A percentile compares a stretch with the other conserved stretches of the same genome.
phyloP scores from a whole-genome alignment of 2,113 vertebrate species.

The Xyliphius kryptos region DNA sequence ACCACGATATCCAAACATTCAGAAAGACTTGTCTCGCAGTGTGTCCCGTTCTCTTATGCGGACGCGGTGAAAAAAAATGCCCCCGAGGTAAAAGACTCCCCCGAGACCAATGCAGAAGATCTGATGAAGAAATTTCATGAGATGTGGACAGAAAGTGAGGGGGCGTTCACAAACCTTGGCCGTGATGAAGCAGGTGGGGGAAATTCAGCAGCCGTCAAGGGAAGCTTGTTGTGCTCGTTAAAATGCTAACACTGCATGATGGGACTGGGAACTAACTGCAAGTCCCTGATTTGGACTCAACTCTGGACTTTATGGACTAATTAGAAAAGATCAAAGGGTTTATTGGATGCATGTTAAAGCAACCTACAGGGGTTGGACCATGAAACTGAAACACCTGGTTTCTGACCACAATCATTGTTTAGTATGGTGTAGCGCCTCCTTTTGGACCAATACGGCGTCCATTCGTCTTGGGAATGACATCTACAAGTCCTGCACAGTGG shows the following conservation, averaged over 20 bases:
- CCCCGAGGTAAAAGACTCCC: slow-evolving; percentile 51
- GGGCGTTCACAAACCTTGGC: slow-evolving; percentile 71
- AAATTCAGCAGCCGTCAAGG: slow-evolving; percentile 56
- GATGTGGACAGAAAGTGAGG: slow-evolving; percentile 76
- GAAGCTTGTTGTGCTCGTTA: slow-evolving; percentile 67
- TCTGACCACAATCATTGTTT: too few species aligned
- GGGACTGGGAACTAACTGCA: slow-evolving; percentile 34
- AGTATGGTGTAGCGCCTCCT: too few species aligned
- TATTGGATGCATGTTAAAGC: too few species aligned
- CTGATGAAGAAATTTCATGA: slow-evolving; percentile 75
- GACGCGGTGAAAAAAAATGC: slow-evolving; percentile 76
- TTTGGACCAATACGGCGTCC: too few species aligned
- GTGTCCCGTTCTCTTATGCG: slow-evolving; percentile 76
- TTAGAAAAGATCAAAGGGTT: too few species aligned
- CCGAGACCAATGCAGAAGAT: slow-evolving; percentile 65
- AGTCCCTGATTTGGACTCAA: too few species aligned
- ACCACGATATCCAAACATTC: slow-evolving; percentile 55
- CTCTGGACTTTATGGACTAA: too few species aligned
- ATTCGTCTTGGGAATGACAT: too few species aligned
- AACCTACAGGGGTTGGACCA: too few species aligned
- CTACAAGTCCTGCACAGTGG: too few species aligned
- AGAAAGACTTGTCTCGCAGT: slow-evolving; percentile 54
- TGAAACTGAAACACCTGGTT: too few species aligned
- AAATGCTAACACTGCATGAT: slow-evolving; percentile 58
- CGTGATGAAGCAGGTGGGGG: slow-evolving; percentile 66